A percentile compares a stretch with the other conserved stretches of the same genome.
phyloP scores from a whole-genome alignment of 2,113 vertebrate species.

The Sturnira hondurensis region DNA sequence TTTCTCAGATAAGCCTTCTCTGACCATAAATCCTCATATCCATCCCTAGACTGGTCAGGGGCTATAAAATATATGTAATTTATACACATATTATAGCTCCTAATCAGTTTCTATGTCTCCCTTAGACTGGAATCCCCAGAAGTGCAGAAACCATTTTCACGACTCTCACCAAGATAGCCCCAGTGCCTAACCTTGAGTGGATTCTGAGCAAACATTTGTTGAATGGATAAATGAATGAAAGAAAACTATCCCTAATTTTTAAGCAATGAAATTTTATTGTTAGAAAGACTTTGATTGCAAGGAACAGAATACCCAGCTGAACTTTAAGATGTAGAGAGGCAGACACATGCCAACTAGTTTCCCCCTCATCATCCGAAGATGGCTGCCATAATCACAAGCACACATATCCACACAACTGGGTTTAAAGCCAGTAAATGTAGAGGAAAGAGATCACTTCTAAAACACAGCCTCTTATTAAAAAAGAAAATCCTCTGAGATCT shows the following conservation, averaged over 20 bases:
- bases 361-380: neutral
- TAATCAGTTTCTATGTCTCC: neutral
- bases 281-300: neutral
- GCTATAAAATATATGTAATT: neutral
- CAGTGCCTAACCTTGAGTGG: neutral
- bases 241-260: neutral
- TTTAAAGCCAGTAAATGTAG: neutral
- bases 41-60: no score
- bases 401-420: neutral
- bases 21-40: neutral
- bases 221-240: neutral
- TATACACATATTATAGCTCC: neutral
- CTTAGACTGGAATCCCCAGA: neutral
- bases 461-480: neutral
- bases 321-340: neutral
- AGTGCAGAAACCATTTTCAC: neutral
- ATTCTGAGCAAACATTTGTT: neutral
- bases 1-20: neutral
- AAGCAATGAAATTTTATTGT: neutral
- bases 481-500: neutral
- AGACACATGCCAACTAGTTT: neutral
- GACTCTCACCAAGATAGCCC: neutral
- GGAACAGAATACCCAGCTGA: neutral
- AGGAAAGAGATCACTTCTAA: neutral
- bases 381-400: neutral